Percentiles rank a stretch among this genome's conserved stretches.
These are phyloP conservation scores for Drosophila sproati DNA, from an alignment of 1,140 invertebrate genomes.

Conservation along the genomic window DNA sequence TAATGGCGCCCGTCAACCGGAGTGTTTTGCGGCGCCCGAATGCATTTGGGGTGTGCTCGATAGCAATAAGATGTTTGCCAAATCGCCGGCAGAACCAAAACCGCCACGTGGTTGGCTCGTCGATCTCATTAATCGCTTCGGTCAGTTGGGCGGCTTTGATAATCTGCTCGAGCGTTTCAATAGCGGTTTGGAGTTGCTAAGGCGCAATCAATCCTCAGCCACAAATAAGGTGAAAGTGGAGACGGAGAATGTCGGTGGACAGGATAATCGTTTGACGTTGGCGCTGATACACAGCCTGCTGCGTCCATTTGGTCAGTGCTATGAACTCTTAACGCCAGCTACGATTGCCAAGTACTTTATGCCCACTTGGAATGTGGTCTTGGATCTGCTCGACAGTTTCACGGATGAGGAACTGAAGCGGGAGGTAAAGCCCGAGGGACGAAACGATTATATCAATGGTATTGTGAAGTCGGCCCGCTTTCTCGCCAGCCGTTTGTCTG, in stretches of 20 bases:
- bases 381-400: conserved; percentile 95
- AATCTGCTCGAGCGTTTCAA: conserved; percentile 95
- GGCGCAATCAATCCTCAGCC: conserved; percentile 81
- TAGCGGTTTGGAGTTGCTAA: conserved; percentile 81
- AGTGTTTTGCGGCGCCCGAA: conserved; percentile 88
- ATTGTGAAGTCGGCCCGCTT: conserved; percentile 96
- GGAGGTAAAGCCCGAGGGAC: conserved; percentile 97
- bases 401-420: conserved; percentile 99
- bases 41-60: conserved; percentile 84
- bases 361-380: conserved; percentile 97
- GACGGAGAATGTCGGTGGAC: conserved; percentile 45
- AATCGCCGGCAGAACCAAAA: conserved; percentile 90
- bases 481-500: conserved; percentile 91
- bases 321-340: conserved; percentile 94
- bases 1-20: conserved; percentile 93
- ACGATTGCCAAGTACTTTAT: conserved; percentile 97
- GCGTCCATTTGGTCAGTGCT: conserved; percentile 96
- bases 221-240: conserved; percentile 48
- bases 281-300: conserved; percentile 93
- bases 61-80: conserved; percentile 89
- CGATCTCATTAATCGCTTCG: conserved; percentile 98
- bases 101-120: conserved; percentile 96
- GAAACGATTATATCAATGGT: conserved; percentile 95
- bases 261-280: conserved; percentile 87
- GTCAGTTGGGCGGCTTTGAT: conserved; percentile 94